Base-by-base conservation (phyloP, 2,113 vertebrate genomes). In the Archilochus colubris region DNA sequence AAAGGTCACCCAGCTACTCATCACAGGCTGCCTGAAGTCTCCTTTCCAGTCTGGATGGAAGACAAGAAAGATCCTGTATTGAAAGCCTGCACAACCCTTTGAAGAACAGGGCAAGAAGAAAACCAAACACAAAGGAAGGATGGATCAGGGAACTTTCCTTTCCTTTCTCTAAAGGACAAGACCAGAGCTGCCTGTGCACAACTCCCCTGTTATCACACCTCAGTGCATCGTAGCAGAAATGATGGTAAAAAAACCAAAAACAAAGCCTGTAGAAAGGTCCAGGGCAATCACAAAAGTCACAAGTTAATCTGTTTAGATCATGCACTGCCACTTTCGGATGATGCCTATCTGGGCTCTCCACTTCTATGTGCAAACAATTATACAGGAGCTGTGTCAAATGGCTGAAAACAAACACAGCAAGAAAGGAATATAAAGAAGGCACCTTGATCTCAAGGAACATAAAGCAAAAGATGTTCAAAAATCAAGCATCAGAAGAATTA, bases 11-110 rank as follows among this genome's bases (percentile, higher is more conserved):
- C 13, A 12, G 28, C 25, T 51, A 36, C 74, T 48, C 22, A 17
- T 6, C 79, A 64, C 61, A 87, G 57, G n/a, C 84, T 27, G n/a
- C 8, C 50, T 63, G 8, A 82, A 78, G 69, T 19, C 59, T 66
- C 57, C 1, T 1, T 64, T 73, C 40, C 83, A 0, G 50, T 10
- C 69, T 0, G 0, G 70, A 74, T 12, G 78, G n/a, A 77, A 46
- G 18, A 48, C 24, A 66, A 43, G 3, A 7, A 76, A 62, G 69
- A 81, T n/a, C 7, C 43, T 10, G 14, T 51, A 73, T 74, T 44
- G 40, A 91, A 55, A 74, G 6, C 50, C 6, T 80, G 36, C 16
- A 73, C 0, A 0, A 43, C 30, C 30, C 55, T 70, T 59, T 75
- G 72, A 55, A 83, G 53, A 77, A 78, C 19, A 80, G n/a, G 27